Percentiles rank a stretch among this genome's conserved stretches.
Conservation (phyloP, 2,113 vertebrate genomes). For the Cyrtonyx montezumae region DNA sequence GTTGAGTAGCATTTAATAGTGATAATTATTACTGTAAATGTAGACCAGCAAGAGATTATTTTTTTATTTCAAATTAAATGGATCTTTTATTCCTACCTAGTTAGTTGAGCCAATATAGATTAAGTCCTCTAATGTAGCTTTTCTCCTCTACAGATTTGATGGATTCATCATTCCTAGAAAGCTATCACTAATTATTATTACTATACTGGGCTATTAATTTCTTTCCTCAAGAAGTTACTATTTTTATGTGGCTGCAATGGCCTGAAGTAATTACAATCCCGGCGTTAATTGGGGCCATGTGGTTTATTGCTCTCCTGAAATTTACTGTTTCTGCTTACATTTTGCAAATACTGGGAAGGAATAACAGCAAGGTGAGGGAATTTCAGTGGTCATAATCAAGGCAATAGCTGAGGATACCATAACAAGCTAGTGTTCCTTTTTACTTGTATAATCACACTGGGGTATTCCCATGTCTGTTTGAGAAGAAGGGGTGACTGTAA, state of each 20-base stretch:
- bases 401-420: neutral
- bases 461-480: neutral
- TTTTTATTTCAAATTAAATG: neutral
- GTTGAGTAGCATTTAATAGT: neutral
- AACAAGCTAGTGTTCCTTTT: neutral
- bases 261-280: neutral
- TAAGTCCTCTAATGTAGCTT: neutral
- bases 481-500: neutral
- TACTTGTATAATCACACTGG: neutral
- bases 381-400: neutral
- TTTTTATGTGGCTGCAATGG: neutral
- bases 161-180: slow-evolving; percentile 4
- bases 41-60: neutral
- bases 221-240: slow-evolving; percentile 1
- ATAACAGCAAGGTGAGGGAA: neutral
- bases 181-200: neutral
- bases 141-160: neutral
- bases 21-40: neutral
- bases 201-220: neutral
- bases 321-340: neutral
- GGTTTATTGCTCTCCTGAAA: neutral
- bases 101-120: neutral
- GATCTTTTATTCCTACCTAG: neutral
- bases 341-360: neutral
- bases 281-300: neutral